These are phyloP conservation scores for Callopanchax toddi DNA, from an alignment of 2,113 vertebrate genomes.

Conservation along the genomic window DNA sequence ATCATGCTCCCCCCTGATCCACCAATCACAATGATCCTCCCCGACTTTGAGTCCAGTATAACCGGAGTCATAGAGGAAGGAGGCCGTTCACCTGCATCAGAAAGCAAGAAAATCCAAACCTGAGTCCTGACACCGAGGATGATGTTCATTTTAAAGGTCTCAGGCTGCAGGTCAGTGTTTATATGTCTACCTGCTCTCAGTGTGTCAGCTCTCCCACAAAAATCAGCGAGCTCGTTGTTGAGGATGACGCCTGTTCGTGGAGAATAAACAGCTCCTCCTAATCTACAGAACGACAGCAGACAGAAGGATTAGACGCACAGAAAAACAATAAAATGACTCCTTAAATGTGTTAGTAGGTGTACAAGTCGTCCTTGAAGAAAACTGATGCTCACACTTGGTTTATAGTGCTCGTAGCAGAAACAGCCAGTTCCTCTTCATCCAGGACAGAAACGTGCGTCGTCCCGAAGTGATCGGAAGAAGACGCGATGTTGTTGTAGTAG, in stretches of 20 bases:
- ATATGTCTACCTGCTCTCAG: slow-evolving; percentile 75
- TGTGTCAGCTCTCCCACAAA: slow-evolving; percentile 74
- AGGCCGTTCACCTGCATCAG: slow-evolving; percentile 84
- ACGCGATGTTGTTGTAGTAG: slow-evolving; percentile 64
- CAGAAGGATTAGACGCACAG: background rate
- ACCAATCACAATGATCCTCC: slow-evolving; percentile 86
- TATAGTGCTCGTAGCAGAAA: slow-evolving; percentile 92
- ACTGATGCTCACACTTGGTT: slow-evolving; percentile 83
- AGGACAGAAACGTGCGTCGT: slow-evolving; percentile 85
- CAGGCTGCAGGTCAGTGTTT: background rate
- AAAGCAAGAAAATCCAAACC: background rate
- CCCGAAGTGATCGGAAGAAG: slow-evolving; percentile 58
- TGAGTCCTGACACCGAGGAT: background rate
- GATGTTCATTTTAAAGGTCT: background rate
- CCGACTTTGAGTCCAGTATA: slow-evolving; percentile 81
- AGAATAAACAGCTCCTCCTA: slow-evolving; percentile 90
- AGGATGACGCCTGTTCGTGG: slow-evolving; percentile 88
- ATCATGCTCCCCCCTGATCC: slow-evolving; percentile 88
- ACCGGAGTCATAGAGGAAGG: slow-evolving; percentile 92
- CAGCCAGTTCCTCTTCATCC: slow-evolving; percentile 83
- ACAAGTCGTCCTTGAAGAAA: background rate
- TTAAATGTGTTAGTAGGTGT: too few species aligned
- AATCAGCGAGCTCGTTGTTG: slow-evolving; percentile 93
- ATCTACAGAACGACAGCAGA: slow-evolving; percentile 73
- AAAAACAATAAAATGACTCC: background rate